Evolutionary conservation across 1,140 invertebrate species (phyloP).

Genomic region (Globodera ellingtonae): DNA sequence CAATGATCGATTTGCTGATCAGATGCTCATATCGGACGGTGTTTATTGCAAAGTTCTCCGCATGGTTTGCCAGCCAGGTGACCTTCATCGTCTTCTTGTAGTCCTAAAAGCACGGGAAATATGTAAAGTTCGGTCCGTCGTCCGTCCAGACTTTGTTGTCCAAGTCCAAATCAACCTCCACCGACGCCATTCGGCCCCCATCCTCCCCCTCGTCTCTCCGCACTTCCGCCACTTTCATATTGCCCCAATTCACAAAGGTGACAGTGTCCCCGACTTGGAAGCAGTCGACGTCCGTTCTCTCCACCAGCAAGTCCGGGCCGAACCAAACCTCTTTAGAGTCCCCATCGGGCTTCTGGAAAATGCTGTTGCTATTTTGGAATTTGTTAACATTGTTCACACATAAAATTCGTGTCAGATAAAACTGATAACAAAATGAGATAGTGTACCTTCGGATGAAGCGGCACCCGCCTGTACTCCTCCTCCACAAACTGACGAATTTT

Average conservation of each 20-base stretch:
- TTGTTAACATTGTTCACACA: too few relatives aligned
- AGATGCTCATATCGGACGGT: conserved; percentile 94
- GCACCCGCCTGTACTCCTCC: conserved; percentile 18
- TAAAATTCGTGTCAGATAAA: too few relatives aligned
- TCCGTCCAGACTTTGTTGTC: conserved; percentile 57
- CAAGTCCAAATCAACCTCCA: conserved; percentile 75
- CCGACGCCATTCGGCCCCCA: conserved; percentile 72
- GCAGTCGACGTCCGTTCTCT: conserved; percentile 81
- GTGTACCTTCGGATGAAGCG: conserved; percentile 83
- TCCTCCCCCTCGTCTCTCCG: conserved; percentile 70
- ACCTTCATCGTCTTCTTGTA: conserved; percentile 82
- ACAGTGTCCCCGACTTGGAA: conserved; percentile 87
- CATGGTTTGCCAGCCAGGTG: conserved; percentile 82
- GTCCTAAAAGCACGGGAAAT: conserved; percentile 58
- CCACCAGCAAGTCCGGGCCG: conserved; percentile 79
- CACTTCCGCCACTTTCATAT: conserved; percentile 84
- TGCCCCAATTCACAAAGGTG: conserved; percentile 99
- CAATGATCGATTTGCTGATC: conserved; percentile 86
- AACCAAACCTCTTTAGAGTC: conserved; percentile 83
- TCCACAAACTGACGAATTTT: conserved; percentile 20
- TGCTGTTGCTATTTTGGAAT: not conserved
- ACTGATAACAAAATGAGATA: not conserved
- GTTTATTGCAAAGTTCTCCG: conserved; percentile 76
- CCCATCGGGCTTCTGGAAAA: conserved; percentile 36
- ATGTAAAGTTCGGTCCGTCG: not conserved